Evolutionary conservation across 2,113 vertebrate species (phyloP), one percentile per base, ranked within the genome.

Genomic region (Syngnathus floridae): DNA sequence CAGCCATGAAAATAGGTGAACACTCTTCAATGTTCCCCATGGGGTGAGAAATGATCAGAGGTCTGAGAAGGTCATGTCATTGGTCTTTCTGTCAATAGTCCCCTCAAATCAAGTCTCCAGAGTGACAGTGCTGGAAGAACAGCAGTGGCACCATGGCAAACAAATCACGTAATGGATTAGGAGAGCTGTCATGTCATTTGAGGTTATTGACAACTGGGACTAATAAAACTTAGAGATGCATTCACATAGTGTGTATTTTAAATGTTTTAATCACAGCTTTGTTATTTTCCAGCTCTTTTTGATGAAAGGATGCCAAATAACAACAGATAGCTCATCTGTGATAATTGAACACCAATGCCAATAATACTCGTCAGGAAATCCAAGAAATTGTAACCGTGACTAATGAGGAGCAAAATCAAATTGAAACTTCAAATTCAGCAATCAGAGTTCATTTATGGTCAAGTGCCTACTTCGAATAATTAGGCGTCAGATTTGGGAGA

Each of bases 1-100:
- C 36, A 71, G 67, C 43, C 55, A 46, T 76, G 63, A 62, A 62
- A 64, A 38, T 4, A 51, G 41, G 11, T 70, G 73, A 46, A 37
- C 64, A 60, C 66, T 37, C 45, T 7, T 48, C 19, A 1, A 31
- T 11, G 26, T 21, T 74, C 43, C 58, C 66, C 2, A 1, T 4
- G 36, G 43, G 71, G 22, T 67, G 37, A 59, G 36, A 10, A 64
- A 64, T 67, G 17, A 78, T 74, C 60, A 72, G 16, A 80, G 69
- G 67, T 71, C 58, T 8, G 13, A 41, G 46, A 67, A 65, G 70
- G 70, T 70, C 56, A 56, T 8, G 37, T 43, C 10, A 35, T 52
- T 43, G 58, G 35, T 72, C n/a, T 57, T 49, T 22, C 49, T 70
- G 73, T 70, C 74, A 74, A 73, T 75, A 69, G 31, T 69, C 72